These are phyloP conservation scores for Dendrocincla fuliginosa DNA, from an alignment of 2,797 vertebrate genomes.

Conservation along the genomic window DNA sequence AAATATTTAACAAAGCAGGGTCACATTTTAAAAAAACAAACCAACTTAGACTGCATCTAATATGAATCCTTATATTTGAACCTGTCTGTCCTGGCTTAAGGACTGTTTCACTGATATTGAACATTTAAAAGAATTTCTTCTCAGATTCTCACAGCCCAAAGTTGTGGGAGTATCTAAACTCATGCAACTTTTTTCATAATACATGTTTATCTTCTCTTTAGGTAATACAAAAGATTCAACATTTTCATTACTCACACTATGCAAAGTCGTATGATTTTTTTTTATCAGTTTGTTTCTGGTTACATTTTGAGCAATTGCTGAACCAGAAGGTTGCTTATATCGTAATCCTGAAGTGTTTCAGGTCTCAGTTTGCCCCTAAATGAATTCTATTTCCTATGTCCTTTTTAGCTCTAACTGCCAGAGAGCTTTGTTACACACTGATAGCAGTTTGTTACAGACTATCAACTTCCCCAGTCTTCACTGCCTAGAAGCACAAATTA, in stretches of 20 bases:
- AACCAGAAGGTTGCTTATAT: neutral
- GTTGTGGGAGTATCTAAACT: neutral
- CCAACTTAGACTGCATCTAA: neutral
- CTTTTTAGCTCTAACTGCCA: neutral
- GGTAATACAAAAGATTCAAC: neutral
- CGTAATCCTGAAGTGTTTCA: neutral
- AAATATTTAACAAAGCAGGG: neutral
- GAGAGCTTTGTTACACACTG: neutral
- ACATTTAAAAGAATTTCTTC: neutral
- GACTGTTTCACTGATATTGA: neutral
- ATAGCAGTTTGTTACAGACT: neutral
- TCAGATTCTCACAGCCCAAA: neutral
- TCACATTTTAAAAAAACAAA: neutral
- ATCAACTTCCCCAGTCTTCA: neutral
- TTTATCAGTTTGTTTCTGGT: neutral
- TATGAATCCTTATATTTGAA: neutral
- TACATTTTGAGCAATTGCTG: constrained; percentile 4
- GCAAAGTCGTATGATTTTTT: neutral
- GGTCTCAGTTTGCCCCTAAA: neutral
- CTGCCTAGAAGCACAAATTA: neutral
- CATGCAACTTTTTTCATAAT: neutral
- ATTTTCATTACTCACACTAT: neutral
- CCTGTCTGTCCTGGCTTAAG: neutral
- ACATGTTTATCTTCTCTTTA: neutral
- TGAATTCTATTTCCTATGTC: neutral